phyloP scores from a whole-genome alignment of 2,888 invertebrate genomes.

The Nowickia ferox region DNA sequence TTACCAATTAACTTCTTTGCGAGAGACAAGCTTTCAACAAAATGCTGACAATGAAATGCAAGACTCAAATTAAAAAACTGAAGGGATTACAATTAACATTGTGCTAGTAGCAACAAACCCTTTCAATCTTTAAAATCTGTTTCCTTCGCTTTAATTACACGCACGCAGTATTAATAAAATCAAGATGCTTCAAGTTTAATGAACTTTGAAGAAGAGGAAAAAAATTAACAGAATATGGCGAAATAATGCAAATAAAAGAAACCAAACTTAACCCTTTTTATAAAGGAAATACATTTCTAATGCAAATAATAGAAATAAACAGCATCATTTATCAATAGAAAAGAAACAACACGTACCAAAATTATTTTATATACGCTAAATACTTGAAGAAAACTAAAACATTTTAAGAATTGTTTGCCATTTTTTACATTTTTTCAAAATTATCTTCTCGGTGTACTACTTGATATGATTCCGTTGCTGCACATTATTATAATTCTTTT shows the following conservation, averaged over 20 bases:
- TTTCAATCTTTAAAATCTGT: constrained; percentile 36
- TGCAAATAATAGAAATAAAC: constrained; percentile 65
- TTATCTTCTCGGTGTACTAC: constrained; percentile 48
- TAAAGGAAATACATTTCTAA: constrained; percentile 68
- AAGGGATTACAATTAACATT: constrained; percentile 61
- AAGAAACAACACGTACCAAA: constrained; percentile 21
- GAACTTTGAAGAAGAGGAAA: constrained; percentile 45
- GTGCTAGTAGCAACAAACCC: constrained; percentile 9
- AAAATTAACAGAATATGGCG: constrained; percentile 25
- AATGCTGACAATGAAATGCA: constrained; percentile 36
- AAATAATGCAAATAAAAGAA: constrained; percentile 10
- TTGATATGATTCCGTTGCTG: constrained; percentile 17
- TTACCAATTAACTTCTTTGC: no score
- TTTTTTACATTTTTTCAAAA: background rate
- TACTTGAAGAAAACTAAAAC: background rate
- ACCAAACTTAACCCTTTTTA: constrained; percentile 67
- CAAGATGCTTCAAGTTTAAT: constrained; percentile 64
- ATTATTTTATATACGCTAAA: background rate
- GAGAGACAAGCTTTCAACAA: constrained; percentile 31
- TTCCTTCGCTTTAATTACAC: constrained; percentile 47
- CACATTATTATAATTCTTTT: constrained; percentile 18
- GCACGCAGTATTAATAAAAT: constrained; percentile 40
- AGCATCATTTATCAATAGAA: constrained; percentile 63
- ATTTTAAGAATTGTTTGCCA: background rate
- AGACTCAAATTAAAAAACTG: constrained; percentile 17